A percentile compares a stretch with the other conserved stretches of the same genome.
Conservation (phyloP, 1,140 invertebrate species). For the Aplysia californica region DNA sequence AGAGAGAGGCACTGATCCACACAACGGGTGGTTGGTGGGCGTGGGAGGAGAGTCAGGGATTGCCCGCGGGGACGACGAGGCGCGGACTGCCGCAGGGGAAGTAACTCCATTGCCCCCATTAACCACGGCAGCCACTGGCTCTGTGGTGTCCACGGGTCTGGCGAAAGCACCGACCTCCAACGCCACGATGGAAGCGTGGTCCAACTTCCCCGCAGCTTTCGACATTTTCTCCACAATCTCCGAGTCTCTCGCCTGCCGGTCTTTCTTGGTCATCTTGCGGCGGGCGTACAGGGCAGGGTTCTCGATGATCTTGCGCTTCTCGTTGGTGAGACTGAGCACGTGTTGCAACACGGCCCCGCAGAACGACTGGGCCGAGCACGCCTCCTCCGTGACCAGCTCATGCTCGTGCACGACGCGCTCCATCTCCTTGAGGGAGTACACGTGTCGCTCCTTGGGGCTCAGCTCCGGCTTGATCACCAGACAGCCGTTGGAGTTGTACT, state of each 20-base stretch:
- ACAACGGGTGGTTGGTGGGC: slow-evolving; percentile 25
- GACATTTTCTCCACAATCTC: slow-evolving; percentile 65
- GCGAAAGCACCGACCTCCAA: slow-evolving; percentile 74
- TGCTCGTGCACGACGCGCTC: slow-evolving; percentile 66
- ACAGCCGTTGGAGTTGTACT: slow-evolving; percentile 34
- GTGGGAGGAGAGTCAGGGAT: slow-evolving; percentile 21
- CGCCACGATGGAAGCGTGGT: slow-evolving; percentile 89
- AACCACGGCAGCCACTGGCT: neutral
- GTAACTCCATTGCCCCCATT: slow-evolving; percentile 11
- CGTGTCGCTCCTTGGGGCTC: slow-evolving; percentile 65
- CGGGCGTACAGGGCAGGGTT: slow-evolving; percentile 63
- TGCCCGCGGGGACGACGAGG: neutral
- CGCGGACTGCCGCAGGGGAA: slow-evolving; percentile 1
- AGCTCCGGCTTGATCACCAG: slow-evolving; percentile 61
- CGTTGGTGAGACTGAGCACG: slow-evolving; percentile 63
- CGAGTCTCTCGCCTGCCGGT: slow-evolving; percentile 58
- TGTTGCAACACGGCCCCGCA: slow-evolving; percentile 66
- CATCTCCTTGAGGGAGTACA: slow-evolving; percentile 68
- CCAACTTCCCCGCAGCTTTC: slow-evolving; percentile 88
- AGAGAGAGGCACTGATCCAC: slow-evolving; percentile 25
- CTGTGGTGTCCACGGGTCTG: slow-evolving; percentile 18
- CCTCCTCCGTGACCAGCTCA: slow-evolving; percentile 63
- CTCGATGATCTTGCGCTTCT: slow-evolving; percentile 65
- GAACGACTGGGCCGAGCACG: slow-evolving; percentile 65
- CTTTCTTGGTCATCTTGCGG: slow-evolving; percentile 57